Evolutionary conservation across 2,888 invertebrate genomes (phyloP).

Genomic region (Falcaria lacertinaria): DNA sequence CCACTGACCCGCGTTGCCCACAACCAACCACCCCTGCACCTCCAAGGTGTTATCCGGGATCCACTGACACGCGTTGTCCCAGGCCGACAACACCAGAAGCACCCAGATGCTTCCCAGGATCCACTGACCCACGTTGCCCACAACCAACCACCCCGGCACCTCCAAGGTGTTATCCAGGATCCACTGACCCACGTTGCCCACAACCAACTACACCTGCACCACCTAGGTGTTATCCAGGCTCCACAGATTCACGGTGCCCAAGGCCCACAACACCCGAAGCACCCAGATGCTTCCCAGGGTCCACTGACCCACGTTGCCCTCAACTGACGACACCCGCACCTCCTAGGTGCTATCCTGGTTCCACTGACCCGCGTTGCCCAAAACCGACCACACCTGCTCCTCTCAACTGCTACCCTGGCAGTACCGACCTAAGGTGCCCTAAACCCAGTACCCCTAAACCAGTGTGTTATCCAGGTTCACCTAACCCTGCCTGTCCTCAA

Average conservation of each 20-base stretch:
- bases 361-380: constrained; percentile 26
- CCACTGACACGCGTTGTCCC: constrained; percentile 30
- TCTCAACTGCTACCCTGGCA: constrained; percentile 42
- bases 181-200: constrained; percentile 31
- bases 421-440: constrained; percentile 46
- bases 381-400: constrained; percentile 20
- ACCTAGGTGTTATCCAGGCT: constrained; percentile 38
- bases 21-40: constrained; percentile 18
- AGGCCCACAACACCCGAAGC: constrained; percentile 29
- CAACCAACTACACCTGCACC: constrained; percentile 30
- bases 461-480: constrained; percentile 37
- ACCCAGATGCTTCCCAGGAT: constrained; percentile 14
- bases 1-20: constrained; percentile 27
- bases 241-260: constrained; percentile 36
- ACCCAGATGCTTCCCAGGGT: constrained; percentile 48
- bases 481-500: constrained; percentile 42
- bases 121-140: constrained; percentile 27
- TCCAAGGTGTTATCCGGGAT: constrained; percentile 31
- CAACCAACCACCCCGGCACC: constrained; percentile 18
- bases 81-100: constrained; percentile 24
- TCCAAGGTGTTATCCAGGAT: constrained; percentile 30
- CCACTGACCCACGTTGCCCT: constrained; percentile 50
- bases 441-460: constrained; percentile 24
- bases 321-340: constrained; percentile 4
- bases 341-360: constrained; percentile 22